Evolutionary conservation across 2,888 invertebrate genomes (phyloP).

Genomic region (Tanytarsus gracilentus): DNA sequence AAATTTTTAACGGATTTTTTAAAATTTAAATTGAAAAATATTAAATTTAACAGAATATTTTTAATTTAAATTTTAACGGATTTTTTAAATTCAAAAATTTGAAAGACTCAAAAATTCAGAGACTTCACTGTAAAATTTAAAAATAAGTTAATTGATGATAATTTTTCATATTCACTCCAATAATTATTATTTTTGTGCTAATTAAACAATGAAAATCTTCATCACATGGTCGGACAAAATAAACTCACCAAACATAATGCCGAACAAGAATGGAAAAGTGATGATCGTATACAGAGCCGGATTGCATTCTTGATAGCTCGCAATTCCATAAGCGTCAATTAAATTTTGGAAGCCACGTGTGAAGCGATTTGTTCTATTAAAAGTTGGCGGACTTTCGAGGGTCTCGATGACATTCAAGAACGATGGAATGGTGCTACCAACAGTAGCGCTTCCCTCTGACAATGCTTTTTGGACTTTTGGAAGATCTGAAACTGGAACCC

Average conservation of each 20-base stretch:
- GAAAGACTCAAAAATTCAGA: too few relatives aligned
- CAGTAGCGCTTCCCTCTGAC: slow-evolving; percentile 66
- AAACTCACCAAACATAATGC: slow-evolving; percentile 86
- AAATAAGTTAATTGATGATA: too few relatives aligned
- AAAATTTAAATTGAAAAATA: too few relatives aligned
- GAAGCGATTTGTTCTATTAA: slow-evolving; percentile 79
- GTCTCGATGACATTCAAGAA: slow-evolving; percentile 78
- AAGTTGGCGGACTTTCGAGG: slow-evolving; percentile 70
- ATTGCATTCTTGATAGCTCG: slow-evolving; percentile 80
- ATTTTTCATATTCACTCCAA: too few relatives aligned
- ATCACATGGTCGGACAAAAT: too few relatives aligned
- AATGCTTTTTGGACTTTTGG: slow-evolving; percentile 69
- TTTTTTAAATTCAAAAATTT: too few relatives aligned
- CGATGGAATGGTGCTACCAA: slow-evolving; percentile 79
- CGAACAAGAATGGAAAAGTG: slow-evolving; percentile 88
- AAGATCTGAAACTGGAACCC: slow-evolving; percentile 66
- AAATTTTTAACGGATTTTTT: too few relatives aligned
- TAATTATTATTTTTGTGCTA: too few relatives aligned
- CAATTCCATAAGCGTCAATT: slow-evolving; percentile 82
- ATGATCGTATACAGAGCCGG: slow-evolving; percentile 74
- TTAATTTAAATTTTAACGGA: too few relatives aligned
- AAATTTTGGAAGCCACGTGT: slow-evolving; percentile 80
- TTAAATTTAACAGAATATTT: too few relatives aligned
- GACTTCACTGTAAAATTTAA: too few relatives aligned
- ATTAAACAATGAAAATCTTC: too few relatives aligned